phyloP scores from a whole-genome alignment of 2,888 invertebrate genomes.

The Limnephilus lunatus region DNA sequence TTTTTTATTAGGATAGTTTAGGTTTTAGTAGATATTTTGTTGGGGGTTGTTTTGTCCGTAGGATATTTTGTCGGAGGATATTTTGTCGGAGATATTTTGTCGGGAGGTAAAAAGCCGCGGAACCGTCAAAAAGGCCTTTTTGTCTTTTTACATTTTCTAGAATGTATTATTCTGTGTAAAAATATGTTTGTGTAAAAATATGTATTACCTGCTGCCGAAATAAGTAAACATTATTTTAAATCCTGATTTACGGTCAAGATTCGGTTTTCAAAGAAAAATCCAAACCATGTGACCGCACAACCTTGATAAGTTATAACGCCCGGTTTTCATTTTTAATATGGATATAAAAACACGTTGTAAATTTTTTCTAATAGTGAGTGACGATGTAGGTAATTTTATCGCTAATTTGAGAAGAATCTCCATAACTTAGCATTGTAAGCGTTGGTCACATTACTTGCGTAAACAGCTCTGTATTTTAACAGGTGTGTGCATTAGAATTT shows the following conservation, averaged over 20 bases:
- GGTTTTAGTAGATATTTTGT: too few relatives aligned
- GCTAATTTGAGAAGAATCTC: constrained; percentile 45
- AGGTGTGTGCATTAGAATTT: background rate
- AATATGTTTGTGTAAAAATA: background rate
- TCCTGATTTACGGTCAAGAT: background rate
- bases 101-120: too few relatives aligned
- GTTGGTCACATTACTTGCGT: constrained; percentile 36
- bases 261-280: background rate
- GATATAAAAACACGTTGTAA: constrained; percentile 12
- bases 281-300: background rate
- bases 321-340: constrained; percentile 26
- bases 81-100: too few relatives aligned
- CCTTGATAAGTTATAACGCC: constrained; percentile 32
- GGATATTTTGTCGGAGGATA: too few relatives aligned
- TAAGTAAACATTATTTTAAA: background rate
- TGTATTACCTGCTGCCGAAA: background rate
- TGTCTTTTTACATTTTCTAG: background rate
- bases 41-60: too few relatives aligned
- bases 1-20: too few relatives aligned
- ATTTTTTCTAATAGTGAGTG: background rate
- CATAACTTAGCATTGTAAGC: constrained; percentile 40
- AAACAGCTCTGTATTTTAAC: constrained; percentile 40
- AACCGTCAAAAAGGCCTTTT: too few relatives aligned
- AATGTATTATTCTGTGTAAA: background rate
- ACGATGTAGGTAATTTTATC: constrained; percentile 38